Evolutionary conservation across 2,888 invertebrate species (phyloP).

Genomic region (Seladonia tumulorum): DNA sequence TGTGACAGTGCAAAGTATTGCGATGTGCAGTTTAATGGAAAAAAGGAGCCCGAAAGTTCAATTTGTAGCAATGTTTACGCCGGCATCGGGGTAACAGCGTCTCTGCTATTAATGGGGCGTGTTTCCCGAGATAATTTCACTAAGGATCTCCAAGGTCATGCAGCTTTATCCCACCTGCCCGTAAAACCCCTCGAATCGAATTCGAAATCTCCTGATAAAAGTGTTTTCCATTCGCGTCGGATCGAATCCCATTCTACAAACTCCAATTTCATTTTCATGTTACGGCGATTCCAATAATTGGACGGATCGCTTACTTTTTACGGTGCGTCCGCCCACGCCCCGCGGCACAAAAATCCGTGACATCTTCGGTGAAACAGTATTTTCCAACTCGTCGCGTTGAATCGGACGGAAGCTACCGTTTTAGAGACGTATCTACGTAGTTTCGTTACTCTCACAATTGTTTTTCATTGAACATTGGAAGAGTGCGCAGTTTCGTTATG

Average conservation of each 20-base stretch:
- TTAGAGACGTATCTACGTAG: not conserved
- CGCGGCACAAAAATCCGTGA: not conserved
- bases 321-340: not conserved
- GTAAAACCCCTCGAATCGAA: slow-evolving; percentile 34
- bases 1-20: not conserved
- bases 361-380: not conserved
- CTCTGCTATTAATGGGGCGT: not conserved
- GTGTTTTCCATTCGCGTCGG: slow-evolving; percentile 25
- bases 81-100: not conserved
- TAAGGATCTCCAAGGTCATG: not conserved
- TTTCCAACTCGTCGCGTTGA: not conserved
- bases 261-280: slow-evolving; percentile 23
- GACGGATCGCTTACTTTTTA: slow-evolving; percentile 24
- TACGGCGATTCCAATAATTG: slow-evolving; percentile 37
- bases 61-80: not conserved
- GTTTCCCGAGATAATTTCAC: slow-evolving; percentile 30
- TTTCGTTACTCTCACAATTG: not conserved
- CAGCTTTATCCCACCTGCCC: not conserved
- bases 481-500: not conserved
- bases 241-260: slow-evolving; percentile 38
- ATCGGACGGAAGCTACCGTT: not conserved
- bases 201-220: slow-evolving; percentile 28
- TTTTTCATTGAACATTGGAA: not conserved
- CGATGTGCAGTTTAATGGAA: not conserved
- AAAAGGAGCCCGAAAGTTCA: not conserved